Percentiles rank a stretch among this genome's conserved stretches.
Evolutionary conservation across 2,113 vertebrate species (phyloP).

Genomic region (Egretta garzetta): DNA sequence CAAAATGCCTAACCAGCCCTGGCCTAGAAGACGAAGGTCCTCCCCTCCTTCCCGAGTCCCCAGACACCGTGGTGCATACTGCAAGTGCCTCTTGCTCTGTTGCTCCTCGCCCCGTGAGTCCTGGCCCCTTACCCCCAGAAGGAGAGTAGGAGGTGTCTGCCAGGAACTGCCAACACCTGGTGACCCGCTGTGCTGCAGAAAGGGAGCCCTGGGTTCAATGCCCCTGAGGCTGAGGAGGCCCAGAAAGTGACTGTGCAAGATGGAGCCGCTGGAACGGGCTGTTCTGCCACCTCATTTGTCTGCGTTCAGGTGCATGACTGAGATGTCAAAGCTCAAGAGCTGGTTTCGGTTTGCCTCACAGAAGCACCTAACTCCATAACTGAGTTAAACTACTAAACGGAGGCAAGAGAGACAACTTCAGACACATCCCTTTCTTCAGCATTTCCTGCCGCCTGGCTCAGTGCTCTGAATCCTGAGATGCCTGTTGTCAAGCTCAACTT

Average conservation of each 20-base stretch:
- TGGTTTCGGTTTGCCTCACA: background rate
- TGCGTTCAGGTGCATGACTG: rapidly evolving
- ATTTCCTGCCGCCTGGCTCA: background rate
- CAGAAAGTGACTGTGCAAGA: background rate
- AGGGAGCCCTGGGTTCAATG: background rate
- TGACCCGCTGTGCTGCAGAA: background rate
- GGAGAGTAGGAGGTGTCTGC: background rate
- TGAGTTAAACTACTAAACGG: background rate
- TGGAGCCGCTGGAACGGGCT: background rate
- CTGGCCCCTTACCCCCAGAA: background rate
- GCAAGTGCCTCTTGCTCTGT: background rate
- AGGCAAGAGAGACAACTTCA: background rate
- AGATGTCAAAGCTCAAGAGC: background rate
- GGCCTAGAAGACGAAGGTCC: background rate
- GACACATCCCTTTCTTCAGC: background rate
- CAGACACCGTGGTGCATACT: background rate
- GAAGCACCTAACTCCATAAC: background rate
- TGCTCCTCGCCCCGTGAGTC: background rate
- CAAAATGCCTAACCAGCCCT: background rate
- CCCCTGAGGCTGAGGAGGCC: background rate
- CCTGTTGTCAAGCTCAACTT: background rate
- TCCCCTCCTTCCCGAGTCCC: background rate
- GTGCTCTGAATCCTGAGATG: background rate
- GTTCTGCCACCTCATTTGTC: background rate
- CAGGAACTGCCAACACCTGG: background rate